Evolutionary conservation across 2,888 invertebrate genomes (phyloP).

Genomic region (Eupithecia tripunctaria): DNA sequence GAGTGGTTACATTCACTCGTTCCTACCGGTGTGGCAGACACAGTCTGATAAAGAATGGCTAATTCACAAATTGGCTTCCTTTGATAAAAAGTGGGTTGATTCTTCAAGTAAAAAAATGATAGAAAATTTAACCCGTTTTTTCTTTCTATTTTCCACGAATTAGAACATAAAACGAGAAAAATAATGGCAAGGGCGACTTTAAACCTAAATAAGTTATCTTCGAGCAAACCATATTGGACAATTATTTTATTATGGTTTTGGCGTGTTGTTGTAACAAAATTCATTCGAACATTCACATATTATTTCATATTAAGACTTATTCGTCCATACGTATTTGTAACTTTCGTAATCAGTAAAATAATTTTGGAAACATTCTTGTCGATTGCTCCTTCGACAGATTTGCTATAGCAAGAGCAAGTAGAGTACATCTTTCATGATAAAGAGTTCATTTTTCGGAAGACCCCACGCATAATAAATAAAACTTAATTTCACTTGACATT

Average conservation of each 20-base stretch:
- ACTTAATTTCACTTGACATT: conserved; percentile 1
- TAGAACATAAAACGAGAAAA: too few relatives aligned
- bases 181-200: too few relatives aligned
- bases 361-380: neutral
- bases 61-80: neutral
- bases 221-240: too few relatives aligned
- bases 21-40: conserved; percentile 47
- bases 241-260: neutral
- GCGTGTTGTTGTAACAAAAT: neutral
- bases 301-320: neutral
- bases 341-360: neutral
- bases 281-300: neutral
- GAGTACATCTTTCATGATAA: neutral
- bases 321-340: neutral
- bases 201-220: too few relatives aligned
- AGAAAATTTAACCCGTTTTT: too few relatives aligned
- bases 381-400: neutral
- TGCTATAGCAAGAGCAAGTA: neutral
- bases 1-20: conserved; percentile 61
- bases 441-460: neutral
- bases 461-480: neutral
- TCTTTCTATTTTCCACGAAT: too few relatives aligned
- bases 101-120: neutral
- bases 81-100: neutral
- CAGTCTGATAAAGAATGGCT: neutral